A percentile compares a stretch with the other conserved stretches of the same genome.
Evolutionary conservation across 1,140 invertebrate genomes (phyloP).

Genomic region (Mercenaria mercenaria): DNA sequence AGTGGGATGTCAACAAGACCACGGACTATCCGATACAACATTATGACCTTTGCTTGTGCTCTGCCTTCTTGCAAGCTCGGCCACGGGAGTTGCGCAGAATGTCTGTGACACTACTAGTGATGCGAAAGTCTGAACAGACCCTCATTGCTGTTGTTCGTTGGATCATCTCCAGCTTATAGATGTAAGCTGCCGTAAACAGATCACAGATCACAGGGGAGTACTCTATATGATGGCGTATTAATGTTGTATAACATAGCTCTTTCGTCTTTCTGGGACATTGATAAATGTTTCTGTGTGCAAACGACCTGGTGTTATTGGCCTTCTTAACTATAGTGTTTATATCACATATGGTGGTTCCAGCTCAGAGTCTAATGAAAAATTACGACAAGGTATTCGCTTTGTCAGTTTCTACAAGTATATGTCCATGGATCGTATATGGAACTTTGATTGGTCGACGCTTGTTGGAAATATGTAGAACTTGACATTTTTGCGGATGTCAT

Average conservation of each 20-base stretch:
- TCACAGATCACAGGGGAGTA: neutral
- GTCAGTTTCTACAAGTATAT: neutral
- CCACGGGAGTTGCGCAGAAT: too few species aligned
- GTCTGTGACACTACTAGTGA: constrained; percentile 58
- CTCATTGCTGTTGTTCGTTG: constrained; percentile 62
- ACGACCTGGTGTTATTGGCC: constrained; percentile 37
- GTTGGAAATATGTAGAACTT: constrained; percentile 53
- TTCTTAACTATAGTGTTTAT: constrained; percentile 38
- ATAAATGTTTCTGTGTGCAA: constrained; percentile 19
- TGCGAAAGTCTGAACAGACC: constrained; percentile 31
- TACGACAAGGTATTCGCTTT: constrained; percentile 54
- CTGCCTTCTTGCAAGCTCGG: too few species aligned
- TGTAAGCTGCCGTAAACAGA: neutral
- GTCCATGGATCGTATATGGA: constrained; percentile 36
- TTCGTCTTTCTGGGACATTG: constrained; percentile 3
- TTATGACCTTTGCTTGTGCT: neutral
- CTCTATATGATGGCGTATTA: neutral
- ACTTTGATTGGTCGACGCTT: neutral
- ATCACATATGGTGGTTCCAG: constrained; percentile 54
- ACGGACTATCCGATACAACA: constrained; percentile 55
- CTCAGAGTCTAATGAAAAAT: constrained; percentile 49
- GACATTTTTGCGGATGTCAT: constrained; percentile 49
- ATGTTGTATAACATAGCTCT: constrained; percentile 36
- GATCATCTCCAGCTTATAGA: constrained; percentile 58
- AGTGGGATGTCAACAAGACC: neutral